phyloP scores from a whole-genome alignment of 2,113 vertebrate species.

The Thomomys bottae region DNA sequence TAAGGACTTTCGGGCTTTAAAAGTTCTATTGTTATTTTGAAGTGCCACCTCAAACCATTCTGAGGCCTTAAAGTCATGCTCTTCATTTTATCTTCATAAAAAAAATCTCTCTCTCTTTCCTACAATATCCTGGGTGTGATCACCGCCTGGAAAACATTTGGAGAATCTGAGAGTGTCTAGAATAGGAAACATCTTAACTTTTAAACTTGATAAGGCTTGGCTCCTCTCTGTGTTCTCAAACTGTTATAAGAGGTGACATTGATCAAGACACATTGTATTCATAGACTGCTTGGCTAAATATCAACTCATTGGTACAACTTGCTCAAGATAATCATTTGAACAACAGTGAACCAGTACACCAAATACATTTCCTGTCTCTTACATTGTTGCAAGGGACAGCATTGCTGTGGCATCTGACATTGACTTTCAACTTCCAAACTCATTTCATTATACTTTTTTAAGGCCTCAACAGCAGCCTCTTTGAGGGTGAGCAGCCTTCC shows the following conservation, averaged over 20 bases:
- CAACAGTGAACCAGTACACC: too few species aligned
- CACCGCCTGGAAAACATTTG: background rate
- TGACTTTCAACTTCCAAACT: background rate
- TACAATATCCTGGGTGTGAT: background rate
- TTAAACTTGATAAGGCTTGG: background rate
- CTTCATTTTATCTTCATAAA: background rate
- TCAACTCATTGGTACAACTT: too few species aligned
- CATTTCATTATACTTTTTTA: background rate
- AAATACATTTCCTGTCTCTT: background rate
- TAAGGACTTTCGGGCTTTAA: background rate
- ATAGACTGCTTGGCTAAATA: too few species aligned
- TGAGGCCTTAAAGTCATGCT: background rate
- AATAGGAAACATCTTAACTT: conserved; percentile 16
- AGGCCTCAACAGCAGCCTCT: background rate
- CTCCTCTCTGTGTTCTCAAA: conserved; percentile 22
- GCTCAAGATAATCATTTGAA: too few species aligned
- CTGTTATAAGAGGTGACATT: background rate
- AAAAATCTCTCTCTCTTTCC: background rate
- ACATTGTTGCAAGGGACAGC: background rate
- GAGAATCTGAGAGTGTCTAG: background rate
- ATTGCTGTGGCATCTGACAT: background rate
- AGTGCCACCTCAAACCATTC: background rate
- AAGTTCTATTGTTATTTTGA: too few species aligned
- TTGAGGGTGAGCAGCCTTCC: background rate
- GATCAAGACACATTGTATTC: too few species aligned